Percentiles rank a stretch among this genome's conserved stretches.
These are phyloP conservation scores for Drosophila mauritiana DNA, from an alignment of 1,140 invertebrate genomes.

Conservation along the genomic window DNA sequence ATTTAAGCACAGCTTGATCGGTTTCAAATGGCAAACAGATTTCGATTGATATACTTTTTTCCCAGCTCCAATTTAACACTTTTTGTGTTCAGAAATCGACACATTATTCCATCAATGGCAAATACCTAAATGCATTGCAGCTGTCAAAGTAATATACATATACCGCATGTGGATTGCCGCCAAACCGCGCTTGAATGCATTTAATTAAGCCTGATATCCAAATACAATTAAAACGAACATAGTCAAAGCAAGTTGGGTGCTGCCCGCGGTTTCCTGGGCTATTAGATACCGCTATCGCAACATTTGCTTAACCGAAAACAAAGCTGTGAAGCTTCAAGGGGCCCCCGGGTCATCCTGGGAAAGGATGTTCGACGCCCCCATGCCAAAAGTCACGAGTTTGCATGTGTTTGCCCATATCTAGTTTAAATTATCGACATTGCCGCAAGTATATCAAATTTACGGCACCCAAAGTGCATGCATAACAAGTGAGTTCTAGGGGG, in stretches of 20 bases:
- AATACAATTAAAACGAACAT: conserved; percentile 62
- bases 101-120: not conserved
- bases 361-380: not conserved
- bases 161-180: not conserved
- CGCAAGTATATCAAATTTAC: conserved; percentile 81
- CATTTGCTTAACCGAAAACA: conserved; percentile 30
- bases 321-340: conserved; percentile 4
- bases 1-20: too few species aligned
- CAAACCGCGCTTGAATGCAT: conserved; percentile 24
- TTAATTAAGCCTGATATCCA: conserved; percentile 65
- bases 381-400: conserved; percentile 57
- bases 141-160: conserved; percentile 2
- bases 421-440: conserved; percentile 68
- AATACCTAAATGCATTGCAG: not conserved
- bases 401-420: conserved; percentile 50
- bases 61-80: not conserved
- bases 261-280: conserved; percentile 42
- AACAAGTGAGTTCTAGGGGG: conserved; percentile 26
- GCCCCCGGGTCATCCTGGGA: conserved; percentile 14
- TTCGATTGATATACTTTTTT: not conserved
- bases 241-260: conserved; percentile 14
- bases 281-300: conserved; percentile 58
- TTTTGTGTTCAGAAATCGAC: not conserved
- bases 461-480: conserved; percentile 51
- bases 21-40: not conserved